These are phyloP conservation scores for Gobionotothen gibberifrons DNA, from an alignment of 2,797 vertebrate species.

Conservation along the genomic window DNA sequence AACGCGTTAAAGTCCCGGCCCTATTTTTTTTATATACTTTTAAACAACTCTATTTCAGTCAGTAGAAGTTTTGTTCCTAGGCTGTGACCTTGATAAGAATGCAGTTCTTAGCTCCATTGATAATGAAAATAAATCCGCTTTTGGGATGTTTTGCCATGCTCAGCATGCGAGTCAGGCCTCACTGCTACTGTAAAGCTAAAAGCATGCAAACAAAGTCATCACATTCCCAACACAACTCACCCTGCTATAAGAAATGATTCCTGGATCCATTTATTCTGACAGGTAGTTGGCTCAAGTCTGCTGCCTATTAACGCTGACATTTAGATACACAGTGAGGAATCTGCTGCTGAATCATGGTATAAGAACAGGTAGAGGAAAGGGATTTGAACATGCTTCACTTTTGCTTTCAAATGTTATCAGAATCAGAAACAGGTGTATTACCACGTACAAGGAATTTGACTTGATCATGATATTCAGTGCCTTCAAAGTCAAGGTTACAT, in stretches of 20 bases:
- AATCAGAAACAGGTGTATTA: neutral
- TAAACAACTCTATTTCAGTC: neutral
- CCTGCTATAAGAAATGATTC: neutral
- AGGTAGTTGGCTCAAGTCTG: neutral
- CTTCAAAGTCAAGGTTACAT: constrained; percentile 10
- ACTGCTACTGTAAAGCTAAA: constrained; percentile 28
- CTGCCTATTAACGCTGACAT: no score
- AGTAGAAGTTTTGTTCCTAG: neutral
- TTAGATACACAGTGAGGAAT: neutral
- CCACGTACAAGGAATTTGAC: neutral
- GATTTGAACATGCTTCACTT: neutral
- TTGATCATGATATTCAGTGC: neutral
- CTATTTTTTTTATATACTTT: no score
- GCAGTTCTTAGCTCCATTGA: constrained; percentile 17
- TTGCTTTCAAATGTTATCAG: no score
- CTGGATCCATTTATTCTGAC: neutral
- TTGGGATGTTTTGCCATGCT: neutral
- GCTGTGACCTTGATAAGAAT: neutral
- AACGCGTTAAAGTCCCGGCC: no score
- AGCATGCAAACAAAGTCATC: constrained; percentile 40
- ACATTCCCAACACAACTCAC: neutral
- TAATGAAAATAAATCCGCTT: neutral
- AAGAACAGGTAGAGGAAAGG: neutral
- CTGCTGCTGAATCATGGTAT: neutral
- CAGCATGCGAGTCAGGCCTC: constrained; percentile 23